These are phyloP conservation scores for Drosophila serrata DNA, from an alignment of 1,140 invertebrate genomes.

Conservation along the genomic window DNA sequence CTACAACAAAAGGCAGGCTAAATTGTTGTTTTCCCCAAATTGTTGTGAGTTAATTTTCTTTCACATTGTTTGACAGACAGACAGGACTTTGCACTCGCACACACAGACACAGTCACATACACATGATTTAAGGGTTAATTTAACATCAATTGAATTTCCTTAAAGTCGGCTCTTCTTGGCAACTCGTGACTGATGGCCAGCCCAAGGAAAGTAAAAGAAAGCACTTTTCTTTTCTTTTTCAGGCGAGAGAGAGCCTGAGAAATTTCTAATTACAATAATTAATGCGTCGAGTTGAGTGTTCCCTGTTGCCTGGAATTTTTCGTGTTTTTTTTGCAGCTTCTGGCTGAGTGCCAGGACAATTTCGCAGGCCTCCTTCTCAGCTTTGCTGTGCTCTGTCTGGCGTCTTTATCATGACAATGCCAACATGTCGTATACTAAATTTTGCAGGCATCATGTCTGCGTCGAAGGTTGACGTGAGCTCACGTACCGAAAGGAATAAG, in stretches of 20 bases:
- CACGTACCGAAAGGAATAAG: constrained; percentile 37
- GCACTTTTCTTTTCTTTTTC: constrained; percentile 15
- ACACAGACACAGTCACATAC: no score
- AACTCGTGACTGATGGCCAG: constrained; percentile 42
- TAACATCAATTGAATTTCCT: constrained; percentile 62
- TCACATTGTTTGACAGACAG: constrained; percentile 64
- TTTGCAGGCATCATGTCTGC: constrained; percentile 59
- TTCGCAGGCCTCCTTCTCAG: constrained; percentile 30
- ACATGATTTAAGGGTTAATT: constrained; percentile 76
- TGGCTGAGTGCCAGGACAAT: constrained; percentile 49
- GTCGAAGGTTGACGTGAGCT: constrained; percentile 52
- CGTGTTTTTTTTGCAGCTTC: no score
- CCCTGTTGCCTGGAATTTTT: constrained; percentile 30
- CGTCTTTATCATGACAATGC: constrained; percentile 59
- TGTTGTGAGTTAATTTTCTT: constrained; percentile 70
- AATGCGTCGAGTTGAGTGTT: constrained; percentile 61
- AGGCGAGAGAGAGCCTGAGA: constrained; percentile 61
- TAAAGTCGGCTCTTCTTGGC: constrained; percentile 24
- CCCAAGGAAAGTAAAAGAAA: constrained; percentile 49
- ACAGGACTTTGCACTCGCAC: background rate
- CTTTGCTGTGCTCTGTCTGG: constrained; percentile 1
- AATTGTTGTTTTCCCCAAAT: constrained; percentile 32
- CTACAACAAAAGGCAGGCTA: constrained; percentile 36
- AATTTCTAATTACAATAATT: constrained; percentile 80
- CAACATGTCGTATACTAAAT: constrained; percentile 63